phyloP scores from a whole-genome alignment of 2,888 invertebrate genomes.

The Megalurothrips usitatus region DNA sequence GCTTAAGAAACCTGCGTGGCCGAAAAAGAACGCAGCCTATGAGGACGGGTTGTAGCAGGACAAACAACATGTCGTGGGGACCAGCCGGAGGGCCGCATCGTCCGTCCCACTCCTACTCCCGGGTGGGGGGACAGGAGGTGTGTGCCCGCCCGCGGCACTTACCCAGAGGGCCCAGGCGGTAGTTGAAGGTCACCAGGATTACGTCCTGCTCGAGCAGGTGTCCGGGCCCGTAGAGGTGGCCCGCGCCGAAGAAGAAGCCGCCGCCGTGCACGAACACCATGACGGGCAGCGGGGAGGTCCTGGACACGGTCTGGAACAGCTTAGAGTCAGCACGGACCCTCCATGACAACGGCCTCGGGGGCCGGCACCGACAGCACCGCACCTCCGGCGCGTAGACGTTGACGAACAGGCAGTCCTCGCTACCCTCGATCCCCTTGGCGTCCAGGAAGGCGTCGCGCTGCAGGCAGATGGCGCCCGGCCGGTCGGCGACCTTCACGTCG shows the following conservation, averaged over 20 bases:
- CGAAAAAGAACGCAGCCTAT: no score
- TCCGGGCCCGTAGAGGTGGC: not conserved
- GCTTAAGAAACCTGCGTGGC: not conserved
- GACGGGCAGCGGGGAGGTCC: not conserved
- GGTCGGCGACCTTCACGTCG: not conserved
- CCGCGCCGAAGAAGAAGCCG: not conserved
- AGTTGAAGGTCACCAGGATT: not conserved
- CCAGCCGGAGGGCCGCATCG: no score
- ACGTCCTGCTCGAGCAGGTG: not conserved
- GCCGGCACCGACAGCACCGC: not conserved
- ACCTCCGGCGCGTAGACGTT: not conserved
- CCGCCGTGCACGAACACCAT: not conserved
- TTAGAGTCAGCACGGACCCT: not conserved
- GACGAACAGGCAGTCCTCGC: slow-evolving; percentile 5
- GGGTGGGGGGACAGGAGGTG: no score
- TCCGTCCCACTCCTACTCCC: no score
- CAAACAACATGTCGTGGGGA: no score
- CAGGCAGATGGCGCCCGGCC: not conserved
- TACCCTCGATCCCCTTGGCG: not conserved
- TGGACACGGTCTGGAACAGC: not conserved
- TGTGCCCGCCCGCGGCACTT: not conserved
- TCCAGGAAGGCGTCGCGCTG: not conserved
- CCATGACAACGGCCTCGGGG: not conserved
- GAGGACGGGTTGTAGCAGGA: no score
- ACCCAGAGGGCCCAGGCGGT: not conserved